A percentile compares a stretch with the other conserved stretches of the same genome.
Conservation (phyloP, 2,888 invertebrate species). For the Helleia helle region DNA sequence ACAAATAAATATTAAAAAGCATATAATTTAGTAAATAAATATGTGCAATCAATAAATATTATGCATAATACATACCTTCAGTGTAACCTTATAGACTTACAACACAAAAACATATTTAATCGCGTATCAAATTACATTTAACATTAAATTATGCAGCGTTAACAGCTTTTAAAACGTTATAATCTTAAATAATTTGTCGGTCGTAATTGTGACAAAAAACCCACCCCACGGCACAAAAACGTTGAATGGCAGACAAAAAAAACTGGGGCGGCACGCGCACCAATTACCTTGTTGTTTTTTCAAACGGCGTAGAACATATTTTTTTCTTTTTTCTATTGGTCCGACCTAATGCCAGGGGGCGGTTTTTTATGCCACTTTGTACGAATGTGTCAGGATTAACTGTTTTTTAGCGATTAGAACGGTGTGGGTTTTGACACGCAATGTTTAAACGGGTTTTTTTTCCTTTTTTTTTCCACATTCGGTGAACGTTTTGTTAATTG, state of each 20-base stretch:
- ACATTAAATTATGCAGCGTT: slow-evolving; percentile 35
- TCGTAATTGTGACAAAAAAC: slow-evolving; percentile 60
- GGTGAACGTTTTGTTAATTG: slow-evolving; percentile 38
- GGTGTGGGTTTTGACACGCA: slow-evolving; percentile 50
- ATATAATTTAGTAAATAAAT: too few relatives aligned
- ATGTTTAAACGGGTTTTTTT: slow-evolving; percentile 44
- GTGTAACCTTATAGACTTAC: too few relatives aligned
- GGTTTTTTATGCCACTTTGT: slow-evolving; percentile 46
- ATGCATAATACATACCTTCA: too few relatives aligned
- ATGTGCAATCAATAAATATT: too few relatives aligned
- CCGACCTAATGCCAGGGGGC: slow-evolving; percentile 43
- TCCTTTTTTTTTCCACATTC: slow-evolving; percentile 25
- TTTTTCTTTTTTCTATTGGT: slow-evolving; percentile 59
- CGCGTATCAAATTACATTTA: slow-evolving; percentile 21
- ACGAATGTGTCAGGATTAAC: slow-evolving; percentile 48
- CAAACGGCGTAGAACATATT: slow-evolving; percentile 37
- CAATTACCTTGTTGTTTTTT: slow-evolving; percentile 62
- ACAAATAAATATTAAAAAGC: too few relatives aligned
- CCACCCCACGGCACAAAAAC: slow-evolving; percentile 44
- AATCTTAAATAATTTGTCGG: slow-evolving; percentile 56
- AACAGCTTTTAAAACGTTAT: slow-evolving; percentile 40
- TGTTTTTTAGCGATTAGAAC: slow-evolving; percentile 41
- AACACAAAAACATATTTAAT: not conserved
- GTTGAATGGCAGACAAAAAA: slow-evolving; percentile 35
- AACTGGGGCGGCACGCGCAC: slow-evolving; percentile 59